Conservation (phyloP, 1,140 invertebrate genomes). For the Conus ventricosus region DNA sequence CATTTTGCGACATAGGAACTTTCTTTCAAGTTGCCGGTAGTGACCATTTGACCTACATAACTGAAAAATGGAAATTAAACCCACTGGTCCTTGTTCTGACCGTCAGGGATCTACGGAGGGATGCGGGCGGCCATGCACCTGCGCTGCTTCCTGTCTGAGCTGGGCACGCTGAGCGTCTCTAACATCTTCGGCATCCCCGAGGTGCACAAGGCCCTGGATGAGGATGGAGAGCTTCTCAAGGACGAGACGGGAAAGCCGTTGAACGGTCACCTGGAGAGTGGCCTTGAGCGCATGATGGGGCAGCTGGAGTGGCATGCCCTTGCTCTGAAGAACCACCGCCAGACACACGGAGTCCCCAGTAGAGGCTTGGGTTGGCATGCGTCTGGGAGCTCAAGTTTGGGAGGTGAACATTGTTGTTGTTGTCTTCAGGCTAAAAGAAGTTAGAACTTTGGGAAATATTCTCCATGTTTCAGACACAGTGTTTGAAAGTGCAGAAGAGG, state of each 20-base stretch:
- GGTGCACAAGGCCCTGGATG: conserved; percentile 70
- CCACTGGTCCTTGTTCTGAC: conserved; percentile 32
- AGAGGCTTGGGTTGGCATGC: not conserved
- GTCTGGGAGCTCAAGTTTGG: no score
- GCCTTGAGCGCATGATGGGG: conserved; percentile 62
- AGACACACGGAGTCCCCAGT: conserved; percentile 46
- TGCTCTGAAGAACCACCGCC: conserved; percentile 70
- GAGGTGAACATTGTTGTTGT: no score
- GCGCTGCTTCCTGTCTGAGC: conserved; percentile 73
- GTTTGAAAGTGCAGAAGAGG: no score
- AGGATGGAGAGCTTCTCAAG: conserved; percentile 66
- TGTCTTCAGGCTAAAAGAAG: no score
- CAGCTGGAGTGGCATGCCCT: conserved; percentile 74
- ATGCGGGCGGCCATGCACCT: conserved; percentile 74
- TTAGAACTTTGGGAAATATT: no score
- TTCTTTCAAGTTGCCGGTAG: not conserved
- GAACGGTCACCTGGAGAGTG: conserved; percentile 63
- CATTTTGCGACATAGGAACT: not conserved
- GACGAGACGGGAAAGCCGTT: conserved; percentile 60
- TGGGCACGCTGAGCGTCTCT: conserved; percentile 75
- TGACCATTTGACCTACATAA: not conserved
- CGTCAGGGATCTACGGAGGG: conserved; percentile 75
- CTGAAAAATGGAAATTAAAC: not conserved
- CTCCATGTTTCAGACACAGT: no score
- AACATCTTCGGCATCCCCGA: conserved; percentile 72